Conservation (phyloP, 2,888 invertebrate species). For the Synanthedon andrenaeformis region DNA sequence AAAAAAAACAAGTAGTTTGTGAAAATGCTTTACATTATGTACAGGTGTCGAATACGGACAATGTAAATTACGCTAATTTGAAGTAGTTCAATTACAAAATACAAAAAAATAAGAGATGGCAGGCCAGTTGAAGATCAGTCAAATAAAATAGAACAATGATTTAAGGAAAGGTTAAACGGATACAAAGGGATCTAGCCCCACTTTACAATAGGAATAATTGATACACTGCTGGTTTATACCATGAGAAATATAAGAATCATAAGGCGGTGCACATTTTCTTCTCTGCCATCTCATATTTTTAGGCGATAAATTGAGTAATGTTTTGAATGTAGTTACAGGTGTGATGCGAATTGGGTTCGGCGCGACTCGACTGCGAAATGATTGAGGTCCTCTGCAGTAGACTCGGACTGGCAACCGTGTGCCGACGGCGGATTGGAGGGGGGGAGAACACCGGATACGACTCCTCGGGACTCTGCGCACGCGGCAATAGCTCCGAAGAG, state of each 20-base stretch:
- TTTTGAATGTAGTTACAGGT: conserved; percentile 78
- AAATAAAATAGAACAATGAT: no score
- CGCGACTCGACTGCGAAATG: conserved; percentile 81
- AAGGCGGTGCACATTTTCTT: no score
- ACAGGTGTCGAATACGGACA: conserved; percentile 22
- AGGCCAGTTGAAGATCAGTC: no score
- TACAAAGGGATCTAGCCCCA: no score
- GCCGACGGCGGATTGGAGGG: conserved; percentile 79
- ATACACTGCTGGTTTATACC: no score
- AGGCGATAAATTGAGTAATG: no score
- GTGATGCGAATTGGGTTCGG: conserved; percentile 83
- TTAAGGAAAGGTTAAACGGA: no score
- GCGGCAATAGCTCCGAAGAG: conserved; percentile 76
- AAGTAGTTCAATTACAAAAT: not conserved
- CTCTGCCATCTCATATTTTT: no score
- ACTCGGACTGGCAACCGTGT: conserved; percentile 62
- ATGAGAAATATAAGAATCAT: no score
- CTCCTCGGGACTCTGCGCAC: conserved; percentile 80
- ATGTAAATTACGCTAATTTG: conserved; percentile 7
- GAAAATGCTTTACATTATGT: conserved; percentile 55
- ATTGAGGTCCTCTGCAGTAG: conserved; percentile 79
- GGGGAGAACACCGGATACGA: conserved; percentile 89
- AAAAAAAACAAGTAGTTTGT: conserved; percentile 9
- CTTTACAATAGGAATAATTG: no score
- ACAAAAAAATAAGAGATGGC: no score